These are phyloP conservation scores for Nephrotoma guestfalica DNA, from an alignment of 2,888 invertebrate species.

Conservation along the genomic window DNA sequence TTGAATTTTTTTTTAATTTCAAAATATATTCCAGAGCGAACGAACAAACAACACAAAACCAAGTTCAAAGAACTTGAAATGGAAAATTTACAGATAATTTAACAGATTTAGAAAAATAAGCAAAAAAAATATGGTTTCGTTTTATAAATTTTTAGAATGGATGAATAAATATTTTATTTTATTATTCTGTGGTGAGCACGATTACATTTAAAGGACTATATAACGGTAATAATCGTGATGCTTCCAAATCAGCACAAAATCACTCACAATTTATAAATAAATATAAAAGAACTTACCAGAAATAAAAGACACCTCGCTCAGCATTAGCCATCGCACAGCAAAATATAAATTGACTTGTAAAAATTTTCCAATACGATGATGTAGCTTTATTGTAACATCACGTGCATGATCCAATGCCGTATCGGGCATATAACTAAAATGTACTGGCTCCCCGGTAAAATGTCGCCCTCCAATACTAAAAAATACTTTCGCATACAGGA, in stretches of 20 bases:
- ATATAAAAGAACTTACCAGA: constrained; percentile 42
- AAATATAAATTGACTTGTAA: constrained; percentile 65
- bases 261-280: constrained; percentile 16
- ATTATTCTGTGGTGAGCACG: not conserved
- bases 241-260: not conserved
- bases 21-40: not conserved
- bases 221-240: not conserved
- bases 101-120: not conserved
- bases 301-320: constrained; percentile 72
- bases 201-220: not conserved
- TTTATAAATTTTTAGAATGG: not conserved
- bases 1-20: not conserved
- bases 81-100: not conserved
- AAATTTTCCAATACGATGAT: constrained; percentile 58
- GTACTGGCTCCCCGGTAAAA: constrained; percentile 55
- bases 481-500: constrained; percentile 60
- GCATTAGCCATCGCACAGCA: constrained; percentile 68
- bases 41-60: not conserved
- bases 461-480: constrained; percentile 59
- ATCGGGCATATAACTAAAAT: constrained; percentile 63
- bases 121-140: not conserved
- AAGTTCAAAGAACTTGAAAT: not conserved
- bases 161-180: not conserved
- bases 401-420: constrained; percentile 60
- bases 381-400: constrained; percentile 66